These are phyloP conservation scores for Pachyramphus minor DNA, from an alignment of 2,113 vertebrate genomes.

Conservation along the genomic window DNA sequence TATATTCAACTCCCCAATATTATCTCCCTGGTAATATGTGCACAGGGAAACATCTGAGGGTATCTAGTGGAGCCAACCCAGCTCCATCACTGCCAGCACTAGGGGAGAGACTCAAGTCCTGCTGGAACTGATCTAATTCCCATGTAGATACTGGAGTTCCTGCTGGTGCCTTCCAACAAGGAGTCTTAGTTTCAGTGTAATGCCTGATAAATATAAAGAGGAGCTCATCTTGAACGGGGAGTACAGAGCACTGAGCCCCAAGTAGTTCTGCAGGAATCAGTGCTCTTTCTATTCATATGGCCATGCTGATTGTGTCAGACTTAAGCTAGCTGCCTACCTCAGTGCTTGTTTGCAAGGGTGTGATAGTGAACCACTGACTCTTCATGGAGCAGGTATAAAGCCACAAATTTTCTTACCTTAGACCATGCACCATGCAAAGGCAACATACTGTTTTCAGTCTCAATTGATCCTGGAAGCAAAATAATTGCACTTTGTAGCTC, in stretches of 20 bases:
- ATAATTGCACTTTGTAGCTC: neutral
- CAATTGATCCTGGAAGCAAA: neutral
- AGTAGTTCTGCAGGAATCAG: neutral
- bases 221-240: neutral
- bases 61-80: neutral
- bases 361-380: neutral
- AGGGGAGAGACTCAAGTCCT: neutral
- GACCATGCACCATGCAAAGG: neutral
- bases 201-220: neutral
- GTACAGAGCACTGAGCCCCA: neutral
- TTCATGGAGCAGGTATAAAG: neutral
- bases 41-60: neutral
- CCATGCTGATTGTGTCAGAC: neutral
- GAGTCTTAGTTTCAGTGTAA: neutral
- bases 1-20: neutral
- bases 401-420: neutral
- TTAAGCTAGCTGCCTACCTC: neutral
- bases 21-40: neutral
- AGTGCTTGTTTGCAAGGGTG: neutral
- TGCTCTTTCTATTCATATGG: neutral
- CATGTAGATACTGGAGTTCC: rapidly evolving
- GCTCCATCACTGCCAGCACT: neutral
- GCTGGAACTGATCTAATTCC: neutral
- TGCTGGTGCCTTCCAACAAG: neutral
- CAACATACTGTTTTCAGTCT: neutral